phyloP scores from a whole-genome alignment of 2,113 vertebrate genomes.

The Esox niger region DNA sequence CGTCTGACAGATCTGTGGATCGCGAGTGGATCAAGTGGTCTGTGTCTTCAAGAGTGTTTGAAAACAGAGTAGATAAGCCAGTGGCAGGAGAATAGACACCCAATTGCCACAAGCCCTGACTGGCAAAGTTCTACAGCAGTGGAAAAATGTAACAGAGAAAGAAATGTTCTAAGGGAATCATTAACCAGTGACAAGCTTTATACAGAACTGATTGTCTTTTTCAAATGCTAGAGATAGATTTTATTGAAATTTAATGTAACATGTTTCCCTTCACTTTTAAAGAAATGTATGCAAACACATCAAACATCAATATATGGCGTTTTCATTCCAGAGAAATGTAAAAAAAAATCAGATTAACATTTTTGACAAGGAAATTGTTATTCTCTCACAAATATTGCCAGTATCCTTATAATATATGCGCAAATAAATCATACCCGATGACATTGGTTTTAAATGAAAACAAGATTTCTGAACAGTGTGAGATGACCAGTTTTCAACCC shows the following conservation, averaged over 20 bases:
- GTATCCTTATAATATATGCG: too few relatives aligned
- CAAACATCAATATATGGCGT: too few relatives aligned
- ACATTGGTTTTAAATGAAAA: conserved; percentile 25
- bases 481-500: conserved; percentile 22
- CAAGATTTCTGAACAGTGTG: conserved; percentile 10
- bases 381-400: too few relatives aligned
- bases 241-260: too few relatives aligned
- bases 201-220: too few relatives aligned
- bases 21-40: conserved; percentile 41
- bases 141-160: conserved; percentile 15
- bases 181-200: too few relatives aligned
- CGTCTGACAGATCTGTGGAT: conserved; percentile 56
- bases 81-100: conserved; percentile 33
- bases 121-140: conserved; percentile 28
- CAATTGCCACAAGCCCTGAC: conserved; percentile 27
- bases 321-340: too few relatives aligned
- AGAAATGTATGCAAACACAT: too few relatives aligned
- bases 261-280: too few relatives aligned
- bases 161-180: not conserved
- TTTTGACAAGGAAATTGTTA: too few relatives aligned
- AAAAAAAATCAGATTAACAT: too few relatives aligned
- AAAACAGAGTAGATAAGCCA: conserved; percentile 29
- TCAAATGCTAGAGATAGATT: not conserved
- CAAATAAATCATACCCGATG: conserved; percentile 21
- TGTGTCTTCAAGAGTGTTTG: conserved; percentile 46